phyloP scores from a whole-genome alignment of 1,140 invertebrate genomes.

The Sitodiplosis mosellana region DNA sequence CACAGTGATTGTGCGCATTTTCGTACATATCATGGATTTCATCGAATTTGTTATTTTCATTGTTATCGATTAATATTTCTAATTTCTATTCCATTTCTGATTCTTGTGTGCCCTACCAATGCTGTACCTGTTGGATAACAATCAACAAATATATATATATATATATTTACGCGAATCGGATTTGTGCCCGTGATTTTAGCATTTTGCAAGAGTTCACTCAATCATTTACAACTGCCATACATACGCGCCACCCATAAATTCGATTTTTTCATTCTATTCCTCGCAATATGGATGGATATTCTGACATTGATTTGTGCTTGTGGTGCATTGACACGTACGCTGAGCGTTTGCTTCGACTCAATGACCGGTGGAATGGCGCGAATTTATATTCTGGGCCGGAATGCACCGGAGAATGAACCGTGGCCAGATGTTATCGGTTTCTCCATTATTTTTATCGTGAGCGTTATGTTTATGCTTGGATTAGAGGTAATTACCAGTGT shows the following conservation, averaged over 20 bases:
- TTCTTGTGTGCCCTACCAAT: no score
- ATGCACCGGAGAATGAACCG: slow-evolving; percentile 34
- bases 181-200: no score
- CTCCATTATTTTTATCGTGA: slow-evolving; percentile 40
- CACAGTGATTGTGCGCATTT: no score
- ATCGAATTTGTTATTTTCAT: no score
- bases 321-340: slow-evolving; percentile 37
- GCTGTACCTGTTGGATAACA: no score
- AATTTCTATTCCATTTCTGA: no score
- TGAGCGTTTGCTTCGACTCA: slow-evolving; percentile 43
- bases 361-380: slow-evolving; percentile 38
- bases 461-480: slow-evolving; percentile 47
- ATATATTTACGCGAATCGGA: no score
- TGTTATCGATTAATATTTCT: no score
- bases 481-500: slow-evolving; percentile 31
- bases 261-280: slow-evolving; percentile 27
- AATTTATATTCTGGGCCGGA: slow-evolving; percentile 22
- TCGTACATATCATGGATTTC: no score
- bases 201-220: slow-evolving; percentile 17
- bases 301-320: slow-evolving; percentile 39
- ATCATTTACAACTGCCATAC: slow-evolving; percentile 21
- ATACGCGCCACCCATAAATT: slow-evolving; percentile 23
- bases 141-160: no score
- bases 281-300: slow-evolving; percentile 39
- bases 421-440: slow-evolving; percentile 51